A percentile compares a stretch with the other conserved stretches of the same genome.
phyloP scores from a whole-genome alignment of 2,797 vertebrate genomes.

The Melanotaenia boesemani region DNA sequence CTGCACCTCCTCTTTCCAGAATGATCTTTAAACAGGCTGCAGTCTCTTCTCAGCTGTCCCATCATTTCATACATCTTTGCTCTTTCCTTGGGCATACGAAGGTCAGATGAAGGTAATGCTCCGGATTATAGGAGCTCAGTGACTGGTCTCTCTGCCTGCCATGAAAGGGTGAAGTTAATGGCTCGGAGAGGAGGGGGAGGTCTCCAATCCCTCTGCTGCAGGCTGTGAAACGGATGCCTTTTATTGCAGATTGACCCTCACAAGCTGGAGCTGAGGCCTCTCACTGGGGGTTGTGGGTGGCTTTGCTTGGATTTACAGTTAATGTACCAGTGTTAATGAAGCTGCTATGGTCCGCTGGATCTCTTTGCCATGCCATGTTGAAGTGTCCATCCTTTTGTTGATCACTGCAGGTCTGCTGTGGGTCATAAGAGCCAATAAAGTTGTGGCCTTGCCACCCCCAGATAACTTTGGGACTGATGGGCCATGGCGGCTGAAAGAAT shows the following conservation, averaged over 20 bases:
- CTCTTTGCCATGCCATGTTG: slow-evolving; percentile 49
- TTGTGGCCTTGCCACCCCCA: slow-evolving; percentile 36
- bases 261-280: slow-evolving; percentile 68
- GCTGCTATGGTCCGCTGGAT: slow-evolving; percentile 68
- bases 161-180: slow-evolving; percentile 85
- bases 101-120: slow-evolving; percentile 83
- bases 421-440: slow-evolving; percentile 59
- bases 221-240: slow-evolving; percentile 84
- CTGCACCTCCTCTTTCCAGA: slow-evolving; percentile 15
- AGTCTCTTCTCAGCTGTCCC: slow-evolving; percentile 36
- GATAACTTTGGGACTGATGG: slow-evolving; percentile 56
- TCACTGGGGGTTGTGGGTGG: slow-evolving; percentile 48
- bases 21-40: slow-evolving; percentile 45
- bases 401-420: slow-evolving; percentile 52
- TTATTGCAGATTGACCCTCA: slow-evolving; percentile 85
- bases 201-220: slow-evolving; percentile 72
- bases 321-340: slow-evolving; percentile 85
- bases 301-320: slow-evolving; percentile 81
- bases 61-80: slow-evolving; percentile 62
- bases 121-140: slow-evolving; percentile 81
- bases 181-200: slow-evolving; percentile 82
- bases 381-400: slow-evolving; percentile 58
- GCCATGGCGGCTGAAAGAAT: slow-evolving; percentile 30
- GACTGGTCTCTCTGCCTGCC: slow-evolving; percentile 71
- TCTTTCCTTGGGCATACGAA: slow-evolving; percentile 69